A percentile compares a stretch with the other conserved stretches of the same genome.
These are phyloP conservation scores for Blastobasis adustella DNA, from an alignment of 2,888 invertebrate species.

Conservation along the genomic window DNA sequence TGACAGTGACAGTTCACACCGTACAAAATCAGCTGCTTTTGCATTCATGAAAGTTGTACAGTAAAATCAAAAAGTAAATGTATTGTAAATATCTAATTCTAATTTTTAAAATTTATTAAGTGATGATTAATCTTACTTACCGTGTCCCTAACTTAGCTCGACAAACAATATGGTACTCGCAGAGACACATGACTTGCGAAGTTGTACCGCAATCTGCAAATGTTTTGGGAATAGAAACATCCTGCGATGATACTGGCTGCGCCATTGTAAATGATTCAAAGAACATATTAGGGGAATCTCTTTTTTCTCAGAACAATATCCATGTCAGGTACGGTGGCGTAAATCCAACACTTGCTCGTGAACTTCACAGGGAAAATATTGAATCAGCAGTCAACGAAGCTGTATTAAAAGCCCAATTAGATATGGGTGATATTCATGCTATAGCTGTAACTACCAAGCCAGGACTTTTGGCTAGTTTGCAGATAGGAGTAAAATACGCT, in stretches of 20 bases:
- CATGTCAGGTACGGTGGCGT: constrained; percentile 90
- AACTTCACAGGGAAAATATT: constrained; percentile 87
- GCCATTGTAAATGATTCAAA: constrained; percentile 86
- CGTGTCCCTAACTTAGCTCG: too few species aligned
- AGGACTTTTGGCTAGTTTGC: constrained; percentile 85
- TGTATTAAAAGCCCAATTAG: constrained; percentile 74
- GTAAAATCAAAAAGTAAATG: background rate
- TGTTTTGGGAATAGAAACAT: constrained; percentile 95
- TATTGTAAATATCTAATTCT: background rate
- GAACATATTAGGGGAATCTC: constrained; percentile 84
- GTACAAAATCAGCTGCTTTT: background rate
- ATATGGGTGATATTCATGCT: constrained; percentile 83
- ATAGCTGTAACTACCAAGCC: constrained; percentile 95
- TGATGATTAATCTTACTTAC: too few species aligned
- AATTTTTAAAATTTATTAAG: background rate
- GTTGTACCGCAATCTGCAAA: too few species aligned
- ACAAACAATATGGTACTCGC: too few species aligned
- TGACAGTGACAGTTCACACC: background rate
- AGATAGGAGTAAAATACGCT: constrained; percentile 88
- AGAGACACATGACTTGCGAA: too few species aligned
- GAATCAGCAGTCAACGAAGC: constrained; percentile 81
- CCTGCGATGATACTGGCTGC: constrained; percentile 97
- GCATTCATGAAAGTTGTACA: background rate
- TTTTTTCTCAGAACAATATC: constrained; percentile 85
- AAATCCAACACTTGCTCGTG: constrained; percentile 89